Evolutionary conservation across 2,113 vertebrate species (phyloP), one percentile per base, ranked within the genome.

Genomic region (Copsychus sechellarum): DNA sequence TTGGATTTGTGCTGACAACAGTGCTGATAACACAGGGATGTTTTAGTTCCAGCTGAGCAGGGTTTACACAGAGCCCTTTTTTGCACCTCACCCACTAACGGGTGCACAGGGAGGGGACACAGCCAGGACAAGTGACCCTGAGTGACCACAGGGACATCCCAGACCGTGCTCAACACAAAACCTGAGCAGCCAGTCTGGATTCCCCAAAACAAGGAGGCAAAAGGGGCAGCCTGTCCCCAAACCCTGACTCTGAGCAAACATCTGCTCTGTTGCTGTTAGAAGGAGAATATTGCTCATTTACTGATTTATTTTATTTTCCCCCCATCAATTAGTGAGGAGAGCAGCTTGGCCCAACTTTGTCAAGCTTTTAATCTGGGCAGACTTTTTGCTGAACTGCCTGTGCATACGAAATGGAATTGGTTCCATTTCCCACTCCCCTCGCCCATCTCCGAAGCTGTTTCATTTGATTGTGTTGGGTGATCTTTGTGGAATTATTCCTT

Each of bases 401-500:
- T 83, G 89, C 78, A 64, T 12, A 31, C 0, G 0, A n/a, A 87
- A 43, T 43, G 57, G 40, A 62, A 61, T 72, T 47, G 84, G 48
- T 80, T 88, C 38, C 61, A 54, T 65, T 34, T 14, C 19, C 43
- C 51, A 23, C 79, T 53, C 60, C 67, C 79, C 81, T 64, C 43
- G 60, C 62, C 85, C 76, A 21, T 54, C 92, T 58, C 91, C 67
- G 88, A 70, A 90, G 72, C 74, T 29, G 18, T 81, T 94, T 47
- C 6, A 1, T 88, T 90, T 66, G 88, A 73, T 82, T 53, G 91
- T 48, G 18, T 22, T 48, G 87, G 87, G 80, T 16, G 57, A 93
- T 97, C 87, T 93, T 84, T 66, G 71, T 70, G 90, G 93, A 96
- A 96, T 95, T 51, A 93, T 97, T 88, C 70, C 92, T 96, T 81